Percentiles rank a stretch among this genome's conserved stretches.
These are phyloP conservation scores for Hycleus cichorii DNA, from an alignment of 1,140 invertebrate genomes.

Conservation along the genomic window DNA sequence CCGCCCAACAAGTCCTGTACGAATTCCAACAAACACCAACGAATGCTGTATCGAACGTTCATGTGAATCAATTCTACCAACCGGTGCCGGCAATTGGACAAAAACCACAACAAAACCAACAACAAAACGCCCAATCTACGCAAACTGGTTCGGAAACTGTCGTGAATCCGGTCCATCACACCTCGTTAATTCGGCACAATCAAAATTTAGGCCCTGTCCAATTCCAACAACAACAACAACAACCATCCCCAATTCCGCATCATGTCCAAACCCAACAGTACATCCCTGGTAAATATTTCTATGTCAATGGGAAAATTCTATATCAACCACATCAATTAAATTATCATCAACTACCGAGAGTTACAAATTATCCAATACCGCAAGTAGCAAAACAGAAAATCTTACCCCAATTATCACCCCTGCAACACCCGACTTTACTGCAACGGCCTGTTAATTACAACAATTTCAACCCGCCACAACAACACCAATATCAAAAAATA, in stretches of 20 bases:
- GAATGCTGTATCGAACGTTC: conserved; percentile 26
- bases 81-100: conserved; percentile 3
- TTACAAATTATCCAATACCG: background rate
- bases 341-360: background rate
- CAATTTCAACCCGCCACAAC: conserved; percentile 19
- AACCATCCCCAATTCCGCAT: conserved; percentile 4
- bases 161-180: conserved; percentile 25
- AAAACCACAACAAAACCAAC: background rate
- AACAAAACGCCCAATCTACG: background rate
- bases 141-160: conserved; percentile 17
- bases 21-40: conserved; percentile 33
- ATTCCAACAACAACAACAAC: conserved; percentile 10
- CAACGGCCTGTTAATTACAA: conserved; percentile 7
- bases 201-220: conserved; percentile 16
- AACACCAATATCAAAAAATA: conserved; percentile 15
- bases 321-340: conserved; percentile 12
- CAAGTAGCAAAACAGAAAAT: too few species aligned
- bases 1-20: conserved; percentile 30
- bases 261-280: conserved; percentile 19
- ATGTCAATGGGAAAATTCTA: conserved; percentile 22
- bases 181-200: conserved; percentile 19
- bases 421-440: background rate
- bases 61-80: conserved; percentile 28
- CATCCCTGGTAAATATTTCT: conserved; percentile 21
- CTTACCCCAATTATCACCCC: background rate